Evolutionary conservation across 2,888 invertebrate genomes (phyloP), one percentile per base, ranked within the genome.

Genomic region (Volucella zonaria): DNA sequence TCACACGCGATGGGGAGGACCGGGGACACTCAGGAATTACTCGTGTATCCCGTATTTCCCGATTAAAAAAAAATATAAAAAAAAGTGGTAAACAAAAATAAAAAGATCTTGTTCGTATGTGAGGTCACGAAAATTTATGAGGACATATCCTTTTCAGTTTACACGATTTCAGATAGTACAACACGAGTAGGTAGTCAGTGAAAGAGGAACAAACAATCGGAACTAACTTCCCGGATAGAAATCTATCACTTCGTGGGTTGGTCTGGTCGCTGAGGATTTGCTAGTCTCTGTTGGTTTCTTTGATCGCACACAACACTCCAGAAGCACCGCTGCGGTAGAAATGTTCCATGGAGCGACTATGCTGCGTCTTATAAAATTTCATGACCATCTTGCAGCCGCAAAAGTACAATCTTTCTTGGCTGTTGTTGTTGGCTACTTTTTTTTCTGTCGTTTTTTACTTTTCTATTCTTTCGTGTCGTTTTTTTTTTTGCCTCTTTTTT

Each of bases 331-430:
- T 91, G 90, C 89, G 89, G 88, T 91, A 91, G 91, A 91, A 92
- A 92, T 92, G 92, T 91, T 92, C 89, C 90, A 87, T 87, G 89
- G 88, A 88, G 87, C 88, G 89, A 88, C 89, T 89, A 89, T 90
- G 91, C 91, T 90, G 90, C 91, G 90, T 91, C 92, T 92, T 92
- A 91, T 92, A 92, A 92, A 91, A 92, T 89, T 91, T 92, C 91
- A 88, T 88, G 86, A 86, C 83, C 83, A 87, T 87, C 71, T 82
- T 82, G 82, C 82, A 79, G 82, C 77, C 80, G 77, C 78, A 81
- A 67, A 74, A 87, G 87, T 87, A 87, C 87, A 87, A 87, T 88
- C 86, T 77, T 82, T 81, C 83, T 85, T 66, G 23, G 51, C 9
- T 61, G 54, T 38, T 11, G 45, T 45, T 31, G 45, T n/a, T 45